These are phyloP conservation scores for Gouania willdenowi DNA, from an alignment of 2,797 vertebrate genomes.

Conservation along the genomic window DNA sequence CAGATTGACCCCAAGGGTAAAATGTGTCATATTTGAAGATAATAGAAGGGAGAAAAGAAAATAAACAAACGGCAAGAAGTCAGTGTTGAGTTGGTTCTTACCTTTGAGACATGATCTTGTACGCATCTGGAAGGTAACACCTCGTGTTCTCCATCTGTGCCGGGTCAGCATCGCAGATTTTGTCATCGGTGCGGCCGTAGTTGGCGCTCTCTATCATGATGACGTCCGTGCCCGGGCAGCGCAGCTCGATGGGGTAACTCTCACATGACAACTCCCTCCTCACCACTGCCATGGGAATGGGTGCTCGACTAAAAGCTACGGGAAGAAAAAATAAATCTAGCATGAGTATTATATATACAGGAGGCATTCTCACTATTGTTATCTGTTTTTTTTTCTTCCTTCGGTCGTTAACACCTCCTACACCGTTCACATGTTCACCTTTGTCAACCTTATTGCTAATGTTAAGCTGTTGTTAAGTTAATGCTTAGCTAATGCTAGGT, in stretches of 20 bases:
- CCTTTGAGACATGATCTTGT: constrained; percentile 99
- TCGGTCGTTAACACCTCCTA: too few species aligned
- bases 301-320: constrained; percentile 90
- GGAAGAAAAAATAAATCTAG: background rate
- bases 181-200: constrained; percentile 97
- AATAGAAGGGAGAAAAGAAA: too few species aligned
- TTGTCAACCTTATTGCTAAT: too few species aligned
- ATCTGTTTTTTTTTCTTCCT: too few species aligned
- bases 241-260: constrained; percentile 97
- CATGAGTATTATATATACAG: background rate
- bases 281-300: constrained; percentile 97
- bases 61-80: too few species aligned
- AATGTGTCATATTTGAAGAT: too few species aligned
- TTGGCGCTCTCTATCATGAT: constrained; percentile 99
- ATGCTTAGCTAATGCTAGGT: too few species aligned
- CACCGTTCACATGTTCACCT: too few species aligned
- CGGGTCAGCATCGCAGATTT: constrained; percentile 97
- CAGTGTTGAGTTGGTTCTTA: too few species aligned
- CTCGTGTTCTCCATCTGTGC: constrained; percentile 99
- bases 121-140: constrained; percentile 97
- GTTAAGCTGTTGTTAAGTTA: too few species aligned
- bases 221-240: constrained; percentile 96
- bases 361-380: too few species aligned
- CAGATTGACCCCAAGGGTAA: too few species aligned
- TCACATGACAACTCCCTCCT: constrained; percentile 96